Percentiles rank a stretch among this genome's conserved stretches.
Conservation (phyloP, 2,797 vertebrate species). For the Tachyglossus aculeatus region DNA sequence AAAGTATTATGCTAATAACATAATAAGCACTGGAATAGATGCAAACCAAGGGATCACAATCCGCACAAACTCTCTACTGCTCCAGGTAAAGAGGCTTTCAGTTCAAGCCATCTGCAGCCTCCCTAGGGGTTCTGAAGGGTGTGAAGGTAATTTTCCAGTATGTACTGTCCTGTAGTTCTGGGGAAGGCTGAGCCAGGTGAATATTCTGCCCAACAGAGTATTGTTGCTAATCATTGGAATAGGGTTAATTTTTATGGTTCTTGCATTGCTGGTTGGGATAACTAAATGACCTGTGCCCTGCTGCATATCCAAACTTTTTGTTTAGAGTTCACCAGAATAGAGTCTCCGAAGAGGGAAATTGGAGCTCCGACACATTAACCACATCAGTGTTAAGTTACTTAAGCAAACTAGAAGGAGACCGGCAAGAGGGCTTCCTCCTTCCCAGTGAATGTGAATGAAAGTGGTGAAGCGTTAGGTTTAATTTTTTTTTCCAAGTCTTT, state of each 20-base stretch:
- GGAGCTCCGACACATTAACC: slow-evolving; percentile 39
- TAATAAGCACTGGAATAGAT: no score
- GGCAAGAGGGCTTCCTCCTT: slow-evolving; percentile 21
- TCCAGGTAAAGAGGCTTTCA: no score
- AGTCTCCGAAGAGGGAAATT: slow-evolving; percentile 15
- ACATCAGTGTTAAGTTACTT: slow-evolving; percentile 25
- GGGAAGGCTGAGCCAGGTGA: no score
- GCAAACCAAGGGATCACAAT: no score
- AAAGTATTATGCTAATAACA: no score
- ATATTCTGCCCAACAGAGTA: slow-evolving; percentile 9
- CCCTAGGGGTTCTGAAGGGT: no score
- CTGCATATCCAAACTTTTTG: slow-evolving; percentile 40
- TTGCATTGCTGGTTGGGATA: slow-evolving; percentile 52
- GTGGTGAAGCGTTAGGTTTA: slow-evolving; percentile 23
- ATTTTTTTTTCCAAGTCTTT: background rate
- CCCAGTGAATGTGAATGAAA: slow-evolving; percentile 25
- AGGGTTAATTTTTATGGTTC: slow-evolving; percentile 35
- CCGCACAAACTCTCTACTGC: no score
- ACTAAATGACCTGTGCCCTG: slow-evolving; percentile 21
- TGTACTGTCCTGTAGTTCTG: no score
- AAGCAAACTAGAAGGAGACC: slow-evolving; percentile 27
- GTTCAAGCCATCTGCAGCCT: no score
- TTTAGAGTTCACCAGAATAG: slow-evolving; percentile 40
- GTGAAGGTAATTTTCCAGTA: no score
- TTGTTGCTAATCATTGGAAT: slow-evolving; percentile 40